Percentiles rank a stretch among this genome's conserved stretches.
These are phyloP conservation scores for Drosophila mojavensis DNA, from an alignment of 1,140 invertebrate genomes.

Conservation along the genomic window DNA sequence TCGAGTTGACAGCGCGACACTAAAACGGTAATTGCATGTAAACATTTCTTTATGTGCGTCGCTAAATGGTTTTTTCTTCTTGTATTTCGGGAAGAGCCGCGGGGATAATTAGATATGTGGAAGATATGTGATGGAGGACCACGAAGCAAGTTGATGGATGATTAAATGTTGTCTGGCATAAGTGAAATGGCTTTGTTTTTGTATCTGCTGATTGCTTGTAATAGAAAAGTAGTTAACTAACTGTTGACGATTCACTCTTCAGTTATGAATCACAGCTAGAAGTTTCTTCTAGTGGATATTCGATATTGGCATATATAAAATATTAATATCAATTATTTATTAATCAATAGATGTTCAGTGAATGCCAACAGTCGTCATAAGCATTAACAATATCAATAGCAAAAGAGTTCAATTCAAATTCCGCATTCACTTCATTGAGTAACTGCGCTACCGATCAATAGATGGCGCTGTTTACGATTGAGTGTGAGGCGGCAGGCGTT, in stretches of 20 bases:
- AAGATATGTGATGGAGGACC: constrained; percentile 1
- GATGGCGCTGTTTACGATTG: constrained; percentile 16
- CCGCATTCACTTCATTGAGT: neutral
- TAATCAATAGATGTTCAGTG: too few species aligned
- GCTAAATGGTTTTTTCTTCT: neutral
- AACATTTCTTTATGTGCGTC: constrained; percentile 60
- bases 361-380: too few species aligned
- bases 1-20: constrained; percentile 72
- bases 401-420: too few species aligned
- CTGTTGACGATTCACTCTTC: neutral
- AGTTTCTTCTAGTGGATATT: too few species aligned
- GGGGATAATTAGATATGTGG: constrained; percentile 36
- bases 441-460: constrained; percentile 1
- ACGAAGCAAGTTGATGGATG: neutral
- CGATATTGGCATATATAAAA: too few species aligned
- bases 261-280: too few species aligned
- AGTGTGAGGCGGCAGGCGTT: constrained; percentile 2
- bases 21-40: constrained; percentile 79
- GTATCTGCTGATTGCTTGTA: neutral
- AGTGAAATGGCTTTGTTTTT: neutral
- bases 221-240: neutral
- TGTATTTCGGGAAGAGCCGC: neutral
- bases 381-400: too few species aligned
- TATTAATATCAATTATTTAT: too few species aligned
- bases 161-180: neutral